These are phyloP conservation scores for Trachymyrmex septentrionalis DNA, from an alignment of 1,140 invertebrate species.

Conservation along the genomic window DNA sequence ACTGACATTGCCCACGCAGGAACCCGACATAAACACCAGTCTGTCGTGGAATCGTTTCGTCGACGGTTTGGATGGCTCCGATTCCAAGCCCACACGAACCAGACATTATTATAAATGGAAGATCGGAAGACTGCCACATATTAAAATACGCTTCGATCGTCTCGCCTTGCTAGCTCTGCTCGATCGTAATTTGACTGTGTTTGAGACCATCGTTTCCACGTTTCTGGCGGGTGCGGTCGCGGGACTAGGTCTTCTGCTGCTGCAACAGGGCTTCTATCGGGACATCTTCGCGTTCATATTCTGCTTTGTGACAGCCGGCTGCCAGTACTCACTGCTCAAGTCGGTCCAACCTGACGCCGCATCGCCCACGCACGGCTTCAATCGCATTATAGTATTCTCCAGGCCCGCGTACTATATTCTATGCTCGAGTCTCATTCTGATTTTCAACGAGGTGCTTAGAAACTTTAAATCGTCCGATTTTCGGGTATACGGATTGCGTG, in stretches of 20 bases:
- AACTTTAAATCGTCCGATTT: slow-evolving; percentile 85
- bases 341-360: slow-evolving; percentile 99
- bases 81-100: slow-evolving; percentile 85
- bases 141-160: slow-evolving; percentile 96
- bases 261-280: slow-evolving; percentile 95
- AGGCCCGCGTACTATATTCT: slow-evolving; percentile 98
- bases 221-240: slow-evolving; percentile 95
- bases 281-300: slow-evolving; percentile 98
- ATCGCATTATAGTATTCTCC: slow-evolving; percentile 97
- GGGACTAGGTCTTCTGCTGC: slow-evolving; percentile 93
- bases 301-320: slow-evolving; percentile 98
- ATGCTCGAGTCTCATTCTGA: slow-evolving; percentile 91
- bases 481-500: slow-evolving; percentile 92
- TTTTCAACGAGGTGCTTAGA: slow-evolving; percentile 88
- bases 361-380: slow-evolving; percentile 99
- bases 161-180: slow-evolving; percentile 96
- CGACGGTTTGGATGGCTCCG: slow-evolving; percentile 79
- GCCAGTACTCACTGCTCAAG: slow-evolving; percentile 99
- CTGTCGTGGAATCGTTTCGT: slow-evolving; percentile 83
- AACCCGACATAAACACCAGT: slow-evolving; percentile 78
- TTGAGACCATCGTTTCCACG: slow-evolving; percentile 95
- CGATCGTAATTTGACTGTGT: slow-evolving; percentile 95
- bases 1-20: slow-evolving; percentile 76
- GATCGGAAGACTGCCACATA: slow-evolving; percentile 90
- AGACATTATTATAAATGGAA: slow-evolving; percentile 96